Evolutionary conservation across 2,888 invertebrate genomes (phyloP).

Genomic region (Drosophila nr. medialis): DNA sequence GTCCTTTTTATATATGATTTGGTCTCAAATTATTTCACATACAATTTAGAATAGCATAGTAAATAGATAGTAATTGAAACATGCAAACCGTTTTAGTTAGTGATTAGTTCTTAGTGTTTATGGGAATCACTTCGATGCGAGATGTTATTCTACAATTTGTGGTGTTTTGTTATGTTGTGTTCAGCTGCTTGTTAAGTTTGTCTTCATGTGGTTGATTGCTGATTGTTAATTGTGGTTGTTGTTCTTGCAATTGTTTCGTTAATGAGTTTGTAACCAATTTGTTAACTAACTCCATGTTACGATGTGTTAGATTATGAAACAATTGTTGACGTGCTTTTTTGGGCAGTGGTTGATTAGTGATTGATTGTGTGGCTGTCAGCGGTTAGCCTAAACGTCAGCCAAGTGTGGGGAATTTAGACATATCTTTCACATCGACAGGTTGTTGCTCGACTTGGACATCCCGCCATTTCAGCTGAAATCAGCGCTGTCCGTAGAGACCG

Average conservation of each 20-base stretch:
- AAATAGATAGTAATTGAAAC: neutral
- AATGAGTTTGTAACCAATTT: neutral
- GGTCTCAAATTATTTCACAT: neutral
- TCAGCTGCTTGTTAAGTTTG: neutral
- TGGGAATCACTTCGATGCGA: neutral
- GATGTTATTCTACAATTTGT: neutral
- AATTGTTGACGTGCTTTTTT: neutral
- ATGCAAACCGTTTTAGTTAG: neutral
- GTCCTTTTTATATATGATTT: neutral
- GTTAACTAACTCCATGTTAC: neutral
- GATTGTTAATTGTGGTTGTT: neutral
- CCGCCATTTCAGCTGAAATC: neutral
- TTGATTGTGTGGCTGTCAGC: neutral
- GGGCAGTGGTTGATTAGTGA: neutral
- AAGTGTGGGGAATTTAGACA: neutral
- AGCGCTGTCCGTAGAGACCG: slow-evolving; percentile 9
- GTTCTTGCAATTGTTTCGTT: neutral
- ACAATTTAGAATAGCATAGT: neutral
- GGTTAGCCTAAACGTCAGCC: neutral
- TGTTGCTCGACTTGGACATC: neutral
- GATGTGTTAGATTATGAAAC: neutral
- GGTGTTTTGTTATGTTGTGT: neutral
- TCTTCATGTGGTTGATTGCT: neutral
- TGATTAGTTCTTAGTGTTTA: neutral
- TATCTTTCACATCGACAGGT: neutral